Evolutionary conservation across 2,113 vertebrate genomes (phyloP).

Genomic region (Marmota flaviventris): DNA sequence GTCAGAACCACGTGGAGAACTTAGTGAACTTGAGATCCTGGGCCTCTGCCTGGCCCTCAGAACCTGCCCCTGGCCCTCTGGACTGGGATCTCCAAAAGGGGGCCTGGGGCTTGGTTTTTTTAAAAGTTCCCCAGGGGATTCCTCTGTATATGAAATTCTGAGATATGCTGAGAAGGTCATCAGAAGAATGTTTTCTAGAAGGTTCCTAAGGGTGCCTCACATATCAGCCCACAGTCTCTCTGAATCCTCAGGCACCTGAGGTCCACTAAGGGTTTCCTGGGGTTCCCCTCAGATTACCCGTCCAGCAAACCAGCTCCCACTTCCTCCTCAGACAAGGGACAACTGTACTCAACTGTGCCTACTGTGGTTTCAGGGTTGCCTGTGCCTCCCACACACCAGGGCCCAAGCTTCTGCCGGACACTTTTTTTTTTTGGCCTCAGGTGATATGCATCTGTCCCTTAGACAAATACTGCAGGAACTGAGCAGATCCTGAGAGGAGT

Average conservation of each 20-base stretch:
- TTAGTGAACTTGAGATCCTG: too few species aligned
- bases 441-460: neutral
- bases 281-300: neutral
- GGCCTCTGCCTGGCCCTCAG: too few species aligned
- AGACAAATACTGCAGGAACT: neutral
- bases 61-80: too few species aligned
- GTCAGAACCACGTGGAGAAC: neutral
- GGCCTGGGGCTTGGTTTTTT: neutral
- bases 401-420: neutral
- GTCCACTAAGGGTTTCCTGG: neutral
- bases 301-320: neutral
- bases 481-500: neutral
- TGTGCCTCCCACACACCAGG: too few species aligned
- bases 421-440: neutral
- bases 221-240: neutral
- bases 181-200: neutral
- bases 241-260: neutral
- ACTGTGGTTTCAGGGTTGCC: neutral
- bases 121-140: neutral
- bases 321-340: neutral
- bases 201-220: neutral
- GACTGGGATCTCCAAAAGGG: neutral
- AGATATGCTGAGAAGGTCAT: neutral
- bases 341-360: fast-evolving
- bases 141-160: neutral